A percentile compares a stretch with the other conserved stretches of the same genome.
Evolutionary conservation across 2,888 invertebrate species (phyloP).

Genomic region (Epistrophe grossulariae): DNA sequence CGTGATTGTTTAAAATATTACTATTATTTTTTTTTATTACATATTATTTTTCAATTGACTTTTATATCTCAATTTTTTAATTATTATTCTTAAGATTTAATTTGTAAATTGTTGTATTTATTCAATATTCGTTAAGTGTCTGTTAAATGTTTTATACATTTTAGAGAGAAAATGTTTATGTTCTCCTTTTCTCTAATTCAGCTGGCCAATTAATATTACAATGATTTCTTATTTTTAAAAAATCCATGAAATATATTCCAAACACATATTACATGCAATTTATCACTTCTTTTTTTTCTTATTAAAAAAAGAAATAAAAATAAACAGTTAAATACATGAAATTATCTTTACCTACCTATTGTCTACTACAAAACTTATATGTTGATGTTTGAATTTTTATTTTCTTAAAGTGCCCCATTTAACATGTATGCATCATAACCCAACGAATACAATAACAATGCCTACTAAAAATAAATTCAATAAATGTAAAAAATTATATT

Average conservation of each 20-base stretch:
- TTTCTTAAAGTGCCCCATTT: slow-evolving; percentile 14
- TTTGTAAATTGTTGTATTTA: slow-evolving; percentile 74
- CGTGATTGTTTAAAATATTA: slow-evolving; percentile 62
- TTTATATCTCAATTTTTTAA: slow-evolving; percentile 65
- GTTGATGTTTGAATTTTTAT: not conserved
- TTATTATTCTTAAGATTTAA: slow-evolving; percentile 60
- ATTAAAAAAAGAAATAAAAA: slow-evolving; percentile 8
- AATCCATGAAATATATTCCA: slow-evolving; percentile 44
- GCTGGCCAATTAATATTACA: slow-evolving; percentile 62
- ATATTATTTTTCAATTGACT: slow-evolving; percentile 43
- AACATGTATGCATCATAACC: slow-evolving; percentile 35
- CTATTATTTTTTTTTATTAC: slow-evolving; percentile 9
- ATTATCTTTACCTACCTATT: not conserved
- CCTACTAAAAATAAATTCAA: slow-evolving; percentile 35
- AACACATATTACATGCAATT: slow-evolving; percentile 36
- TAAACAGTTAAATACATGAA: not conserved
- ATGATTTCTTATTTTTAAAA: slow-evolving; percentile 20
- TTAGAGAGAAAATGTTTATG: slow-evolving; percentile 20
- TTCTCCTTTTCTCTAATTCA: slow-evolving; percentile 34
- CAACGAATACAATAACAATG: slow-evolving; percentile 47
- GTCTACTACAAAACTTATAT: slow-evolving; percentile 8
- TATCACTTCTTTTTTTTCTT: slow-evolving; percentile 29
- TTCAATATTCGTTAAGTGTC: slow-evolving; percentile 70
- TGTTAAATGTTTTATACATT: slow-evolving; percentile 62
- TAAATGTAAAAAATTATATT: slow-evolving; percentile 10